Conservation (phyloP, 2,888 invertebrate species). For the Latrodectus hesperus region DNA sequence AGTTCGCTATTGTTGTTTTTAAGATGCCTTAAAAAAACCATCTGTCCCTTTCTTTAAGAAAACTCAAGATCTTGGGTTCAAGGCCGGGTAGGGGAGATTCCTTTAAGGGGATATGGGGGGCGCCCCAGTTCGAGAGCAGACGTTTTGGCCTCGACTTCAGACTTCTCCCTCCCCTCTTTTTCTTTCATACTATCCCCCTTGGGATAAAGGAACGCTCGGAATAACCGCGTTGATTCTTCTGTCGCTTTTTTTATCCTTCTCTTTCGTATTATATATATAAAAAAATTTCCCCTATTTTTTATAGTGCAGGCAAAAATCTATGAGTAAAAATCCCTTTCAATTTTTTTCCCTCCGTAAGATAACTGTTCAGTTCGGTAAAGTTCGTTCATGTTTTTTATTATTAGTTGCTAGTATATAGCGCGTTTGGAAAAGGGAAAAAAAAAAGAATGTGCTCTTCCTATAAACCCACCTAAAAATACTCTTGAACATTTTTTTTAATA, state of each 20-base stretch:
- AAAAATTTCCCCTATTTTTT: constrained; percentile 4
- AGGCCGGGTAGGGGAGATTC: constrained; percentile 57
- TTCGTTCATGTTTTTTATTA: constrained; percentile 18
- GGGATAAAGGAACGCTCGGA: constrained; percentile 62
- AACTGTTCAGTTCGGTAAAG: constrained; percentile 46
- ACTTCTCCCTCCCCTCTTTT: constrained; percentile 15
- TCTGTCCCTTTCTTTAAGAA: constrained; percentile 58
- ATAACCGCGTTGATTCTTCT: constrained; percentile 47
- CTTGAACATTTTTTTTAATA: too few species aligned
- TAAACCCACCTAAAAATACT: constrained; percentile 1
- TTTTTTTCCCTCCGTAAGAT: constrained; percentile 17
- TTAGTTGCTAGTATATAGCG: neutral
- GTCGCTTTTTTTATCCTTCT: neutral
- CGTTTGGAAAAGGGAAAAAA: too few species aligned
- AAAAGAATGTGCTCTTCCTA: neutral
- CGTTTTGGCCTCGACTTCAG: constrained; percentile 37
- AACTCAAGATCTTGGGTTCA: constrained; percentile 42
- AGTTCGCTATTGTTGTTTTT: constrained; percentile 44
- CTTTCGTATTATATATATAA: constrained; percentile 11
- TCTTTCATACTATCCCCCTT: constrained; percentile 52
- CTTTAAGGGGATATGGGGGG: constrained; percentile 38
- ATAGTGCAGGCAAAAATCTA: neutral
- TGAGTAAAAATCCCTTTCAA: constrained; percentile 30
- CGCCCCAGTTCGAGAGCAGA: constrained; percentile 45
- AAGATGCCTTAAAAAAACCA: constrained; percentile 55